These are phyloP conservation scores for Molothrus aeneus DNA, from an alignment of 2,797 vertebrate species.

Conservation along the genomic window DNA sequence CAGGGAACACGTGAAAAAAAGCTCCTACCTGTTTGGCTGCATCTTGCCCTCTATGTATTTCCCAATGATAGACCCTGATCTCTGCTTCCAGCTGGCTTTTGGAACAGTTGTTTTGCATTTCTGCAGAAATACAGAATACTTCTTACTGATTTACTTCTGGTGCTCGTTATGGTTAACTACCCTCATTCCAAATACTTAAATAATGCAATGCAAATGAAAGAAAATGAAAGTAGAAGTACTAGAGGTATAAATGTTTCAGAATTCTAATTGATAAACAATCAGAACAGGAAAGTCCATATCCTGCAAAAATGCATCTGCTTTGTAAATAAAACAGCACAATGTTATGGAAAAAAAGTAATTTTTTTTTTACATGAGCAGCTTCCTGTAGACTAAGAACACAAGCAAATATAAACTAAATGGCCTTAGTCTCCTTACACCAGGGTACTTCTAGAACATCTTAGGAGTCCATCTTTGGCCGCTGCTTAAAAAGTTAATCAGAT, in stretches of 20 bases:
- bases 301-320: background rate
- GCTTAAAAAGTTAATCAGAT: background rate
- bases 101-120: constrained; percentile 75
- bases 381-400: background rate
- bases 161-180: background rate
- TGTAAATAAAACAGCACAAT: background rate
- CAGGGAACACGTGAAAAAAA: background rate
- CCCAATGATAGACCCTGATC: constrained; percentile 72
- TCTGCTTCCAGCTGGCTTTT: constrained; percentile 74
- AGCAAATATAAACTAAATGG: background rate
- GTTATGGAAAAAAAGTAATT: background rate
- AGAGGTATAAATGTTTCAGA: background rate
- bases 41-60: constrained; percentile 76
- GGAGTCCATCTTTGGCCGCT: background rate
- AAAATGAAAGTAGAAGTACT: background rate
- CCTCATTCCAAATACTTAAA: background rate
- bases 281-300: background rate
- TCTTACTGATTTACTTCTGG: background rate
- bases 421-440: background rate
- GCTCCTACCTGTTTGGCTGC: constrained; percentile 79
- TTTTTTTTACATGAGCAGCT: background rate
- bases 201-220: background rate
- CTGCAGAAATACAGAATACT: constrained; percentile 73
- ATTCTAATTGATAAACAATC: background rate
- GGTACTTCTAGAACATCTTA: background rate